Evolutionary conservation across 1,140 invertebrate genomes (phyloP).

Genomic region (Drosophila lini): DNA sequence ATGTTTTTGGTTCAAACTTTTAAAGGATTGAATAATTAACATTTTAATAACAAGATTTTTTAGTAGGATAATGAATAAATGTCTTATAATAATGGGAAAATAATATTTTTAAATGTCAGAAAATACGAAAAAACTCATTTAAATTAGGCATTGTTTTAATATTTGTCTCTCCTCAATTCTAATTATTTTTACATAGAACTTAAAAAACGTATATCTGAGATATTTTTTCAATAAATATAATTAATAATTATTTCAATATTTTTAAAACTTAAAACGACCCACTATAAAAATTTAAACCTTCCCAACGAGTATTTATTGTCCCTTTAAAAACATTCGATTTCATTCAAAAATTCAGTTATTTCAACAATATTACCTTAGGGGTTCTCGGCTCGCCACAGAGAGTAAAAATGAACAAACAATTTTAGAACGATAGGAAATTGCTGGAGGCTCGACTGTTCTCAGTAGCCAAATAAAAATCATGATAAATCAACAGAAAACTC

Average conservation of each 20-base stretch:
- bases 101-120: too few relatives aligned
- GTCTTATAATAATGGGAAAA: too few relatives aligned
- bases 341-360: constrained; percentile 5
- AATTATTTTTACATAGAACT: too few relatives aligned
- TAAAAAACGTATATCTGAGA: too few relatives aligned
- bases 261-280: neutral
- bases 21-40: neutral
- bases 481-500: constrained; percentile 71
- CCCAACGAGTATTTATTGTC: too few relatives aligned
- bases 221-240: too few relatives aligned
- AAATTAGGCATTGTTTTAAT: too few relatives aligned
- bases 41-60: neutral
- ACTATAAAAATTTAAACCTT: neutral
- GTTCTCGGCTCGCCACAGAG: constrained; percentile 24
- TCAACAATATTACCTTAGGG: constrained; percentile 10
- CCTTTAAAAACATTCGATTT: neutral
- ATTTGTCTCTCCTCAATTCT: too few relatives aligned
- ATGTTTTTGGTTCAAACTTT: constrained; percentile 1
- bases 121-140: too few relatives aligned
- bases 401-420: constrained; percentile 57
- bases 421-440: constrained; percentile 35
- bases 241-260: neutral
- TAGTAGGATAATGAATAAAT: too few relatives aligned
- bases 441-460: constrained; percentile 25
- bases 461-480: constrained; percentile 78